phyloP scores from a whole-genome alignment of 1,140 invertebrate genomes.

The Lepidotrigona ventralis region DNA sequence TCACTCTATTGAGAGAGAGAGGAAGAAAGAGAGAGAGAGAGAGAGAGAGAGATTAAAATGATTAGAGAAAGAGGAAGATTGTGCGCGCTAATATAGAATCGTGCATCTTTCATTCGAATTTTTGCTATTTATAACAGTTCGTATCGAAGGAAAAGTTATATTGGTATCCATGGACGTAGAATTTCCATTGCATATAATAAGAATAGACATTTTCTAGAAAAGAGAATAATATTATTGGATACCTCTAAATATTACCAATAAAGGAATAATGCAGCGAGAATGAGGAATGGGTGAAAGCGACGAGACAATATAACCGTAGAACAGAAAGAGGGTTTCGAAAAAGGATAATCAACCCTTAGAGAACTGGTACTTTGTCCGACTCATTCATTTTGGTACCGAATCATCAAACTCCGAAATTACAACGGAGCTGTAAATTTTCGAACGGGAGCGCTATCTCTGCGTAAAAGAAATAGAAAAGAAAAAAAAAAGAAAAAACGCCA shows the following conservation, averaged over 20 bases:
- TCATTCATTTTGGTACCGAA: too few species aligned
- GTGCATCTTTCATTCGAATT: neutral
- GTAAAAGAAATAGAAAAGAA: too few species aligned
- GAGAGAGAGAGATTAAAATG: neutral
- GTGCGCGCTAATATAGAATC: neutral
- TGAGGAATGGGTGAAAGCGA: slow-evolving; percentile 21
- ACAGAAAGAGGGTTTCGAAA: neutral
- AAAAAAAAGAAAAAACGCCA: too few species aligned
- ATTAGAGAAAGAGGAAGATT: neutral
- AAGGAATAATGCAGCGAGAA: slow-evolving; percentile 9
- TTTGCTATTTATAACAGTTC: neutral
- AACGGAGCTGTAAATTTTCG: too few species aligned
- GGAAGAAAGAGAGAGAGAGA: too few species aligned
- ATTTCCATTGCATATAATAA: neutral
- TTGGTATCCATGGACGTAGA: neutral
- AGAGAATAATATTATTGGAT: neutral
- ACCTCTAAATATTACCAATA: neutral
- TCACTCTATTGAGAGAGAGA: neutral
- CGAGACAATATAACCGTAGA: neutral
- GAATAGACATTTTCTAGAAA: neutral
- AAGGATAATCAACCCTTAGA: too few species aligned
- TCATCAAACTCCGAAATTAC: too few species aligned
- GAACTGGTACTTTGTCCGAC: too few species aligned
- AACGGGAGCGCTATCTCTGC: too few species aligned
- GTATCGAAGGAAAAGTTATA: neutral